Conservation (phyloP, 2,888 invertebrate genomes). For the Amaurobius ferox region DNA sequence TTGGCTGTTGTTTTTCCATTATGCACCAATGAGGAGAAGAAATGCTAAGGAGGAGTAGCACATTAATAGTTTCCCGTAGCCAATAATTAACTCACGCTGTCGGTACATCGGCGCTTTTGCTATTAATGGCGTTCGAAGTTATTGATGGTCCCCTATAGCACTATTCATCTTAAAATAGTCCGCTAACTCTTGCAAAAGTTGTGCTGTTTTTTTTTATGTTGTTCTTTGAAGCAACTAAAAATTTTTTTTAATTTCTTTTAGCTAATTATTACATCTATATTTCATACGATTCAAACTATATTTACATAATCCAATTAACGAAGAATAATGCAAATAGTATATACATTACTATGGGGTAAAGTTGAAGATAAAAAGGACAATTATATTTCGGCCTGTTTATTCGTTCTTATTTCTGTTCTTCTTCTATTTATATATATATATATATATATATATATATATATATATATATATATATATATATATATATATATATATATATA, state of each 20-base stretch:
- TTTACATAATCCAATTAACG: too few species aligned
- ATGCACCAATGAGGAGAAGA: constrained; percentile 7
- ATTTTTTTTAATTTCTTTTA: not conserved
- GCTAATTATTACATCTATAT: constrained; percentile 53
- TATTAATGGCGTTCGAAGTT: constrained; percentile 64
- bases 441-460: too few species aligned
- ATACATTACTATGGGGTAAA: too few species aligned
- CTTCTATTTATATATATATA: too few species aligned
- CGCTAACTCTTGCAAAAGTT: constrained; percentile 34
- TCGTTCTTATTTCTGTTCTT: too few species aligned
- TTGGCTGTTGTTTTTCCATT: constrained; percentile 70
- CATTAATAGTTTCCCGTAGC: constrained; percentile 70
- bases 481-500: too few species aligned
- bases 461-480: too few species aligned
- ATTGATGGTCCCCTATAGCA: constrained; percentile 56
- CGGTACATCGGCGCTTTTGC: constrained; percentile 32
- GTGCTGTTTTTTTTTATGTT: too few species aligned
- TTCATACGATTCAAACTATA: not conserved
- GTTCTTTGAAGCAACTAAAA: not conserved
- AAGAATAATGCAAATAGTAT: too few species aligned
- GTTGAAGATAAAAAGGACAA: too few species aligned
- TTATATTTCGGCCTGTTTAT: too few species aligned
- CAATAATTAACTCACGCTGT: constrained; percentile 69
- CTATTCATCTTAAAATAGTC: constrained; percentile 63
- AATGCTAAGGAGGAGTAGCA: constrained; percentile 26